Evolutionary conservation across 2,113 vertebrate species (phyloP).

Genomic region (Aldabrachelys gigantea): DNA sequence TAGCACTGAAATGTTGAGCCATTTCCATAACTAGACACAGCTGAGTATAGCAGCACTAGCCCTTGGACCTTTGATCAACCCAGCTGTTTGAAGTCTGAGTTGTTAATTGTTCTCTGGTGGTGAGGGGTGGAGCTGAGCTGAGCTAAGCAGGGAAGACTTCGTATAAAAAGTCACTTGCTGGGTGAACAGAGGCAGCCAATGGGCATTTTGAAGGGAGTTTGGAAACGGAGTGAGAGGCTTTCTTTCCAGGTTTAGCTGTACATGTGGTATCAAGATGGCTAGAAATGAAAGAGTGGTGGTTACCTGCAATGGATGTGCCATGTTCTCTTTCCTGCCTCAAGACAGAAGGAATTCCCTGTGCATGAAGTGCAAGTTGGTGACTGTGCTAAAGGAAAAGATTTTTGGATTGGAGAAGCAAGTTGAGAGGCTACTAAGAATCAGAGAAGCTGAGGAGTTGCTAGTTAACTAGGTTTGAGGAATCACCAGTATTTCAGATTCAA

Average conservation of each 20-base stretch:
- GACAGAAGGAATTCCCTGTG: background rate
- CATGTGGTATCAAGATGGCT: background rate
- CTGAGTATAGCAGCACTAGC: background rate
- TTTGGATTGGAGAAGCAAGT: background rate
- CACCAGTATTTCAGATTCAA: background rate
- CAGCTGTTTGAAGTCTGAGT: background rate
- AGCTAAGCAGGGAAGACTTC: background rate
- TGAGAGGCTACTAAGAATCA: background rate
- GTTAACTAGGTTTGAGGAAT: background rate
- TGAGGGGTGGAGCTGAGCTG: background rate
- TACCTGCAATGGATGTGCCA: background rate
- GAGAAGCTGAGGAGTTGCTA: background rate
- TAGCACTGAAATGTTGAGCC: background rate
- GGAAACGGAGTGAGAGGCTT: background rate
- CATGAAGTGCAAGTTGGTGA: background rate
- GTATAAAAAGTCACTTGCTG: background rate
- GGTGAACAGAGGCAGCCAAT: background rate
- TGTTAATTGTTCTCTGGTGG: background rate
- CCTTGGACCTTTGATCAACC: background rate
- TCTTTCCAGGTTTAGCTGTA: background rate
- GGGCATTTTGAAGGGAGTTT: background rate
- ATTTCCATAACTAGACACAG: background rate
- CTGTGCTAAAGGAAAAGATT: background rate
- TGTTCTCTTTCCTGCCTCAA: background rate
- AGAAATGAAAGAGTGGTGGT: background rate